Evolutionary conservation across 2,113 vertebrate genomes (phyloP), one percentile per base, ranked within the genome.

Genomic region (Carassius carassius): DNA sequence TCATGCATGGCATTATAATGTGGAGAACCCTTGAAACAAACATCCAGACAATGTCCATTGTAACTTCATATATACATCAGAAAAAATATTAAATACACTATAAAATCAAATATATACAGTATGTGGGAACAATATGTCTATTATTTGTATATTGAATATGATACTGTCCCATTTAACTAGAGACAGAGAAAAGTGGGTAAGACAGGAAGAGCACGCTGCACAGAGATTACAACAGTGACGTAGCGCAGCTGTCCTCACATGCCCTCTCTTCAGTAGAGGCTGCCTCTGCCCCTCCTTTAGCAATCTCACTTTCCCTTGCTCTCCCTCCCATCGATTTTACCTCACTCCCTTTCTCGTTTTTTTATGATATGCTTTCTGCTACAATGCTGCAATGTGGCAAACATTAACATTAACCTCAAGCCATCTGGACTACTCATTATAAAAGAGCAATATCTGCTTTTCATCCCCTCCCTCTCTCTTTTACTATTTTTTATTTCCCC

Each of bases 311-410:
- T 76, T 54, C 84, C 51, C 65, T 65, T 78, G 9, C 80, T 73
- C 74, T 58, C 77, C 51, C 23, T 69, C 60, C 69, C 69, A 37
- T 69, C 47, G 23, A 62, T 83, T 88, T 84, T 62, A 37, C 79
- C 79, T 74, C 78, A 77, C 83, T 85, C 85, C 77, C 70, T 32
- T n/a, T 47, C 79, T 84, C 41, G 69, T 47, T 49, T 78, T 37
- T 86, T 85, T 85, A 87, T 86, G 82, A 86, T 85, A 83, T 78
- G 82, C 78, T 78, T 35, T 87, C 78, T 85, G 78, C 82, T 87
- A 87, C 86, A 85, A 87, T 89, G 83, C 88, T 85, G 84, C 85
- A 91, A 89, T 90, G 88, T 91, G 90, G 88, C 85, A 91, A 84
- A 90, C 88, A 89, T 90, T 88, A 90, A 74, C 85, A 87, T 89